These are phyloP conservation scores for Ceriagrion tenellum DNA, from an alignment of 2,888 invertebrate genomes.

Conservation along the genomic window DNA sequence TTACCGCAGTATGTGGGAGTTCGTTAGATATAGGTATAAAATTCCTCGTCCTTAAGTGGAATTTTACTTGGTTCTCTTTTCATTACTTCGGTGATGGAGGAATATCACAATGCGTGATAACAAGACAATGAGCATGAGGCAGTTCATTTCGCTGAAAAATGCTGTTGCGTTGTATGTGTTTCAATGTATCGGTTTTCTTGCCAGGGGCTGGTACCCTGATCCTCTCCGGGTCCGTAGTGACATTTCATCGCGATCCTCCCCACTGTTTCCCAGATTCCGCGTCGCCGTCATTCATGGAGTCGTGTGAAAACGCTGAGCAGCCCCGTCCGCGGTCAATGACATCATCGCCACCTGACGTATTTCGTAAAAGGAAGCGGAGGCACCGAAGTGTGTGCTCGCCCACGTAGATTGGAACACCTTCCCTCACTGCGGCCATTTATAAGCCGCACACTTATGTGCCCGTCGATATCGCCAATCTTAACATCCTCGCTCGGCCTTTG, in stretches of 20 bases:
- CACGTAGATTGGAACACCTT: background rate
- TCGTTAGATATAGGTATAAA: too few relatives aligned
- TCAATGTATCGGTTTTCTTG: background rate
- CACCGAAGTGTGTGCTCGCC: background rate
- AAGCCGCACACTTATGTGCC: background rate
- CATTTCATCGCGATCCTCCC: background rate
- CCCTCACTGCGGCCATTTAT: background rate
- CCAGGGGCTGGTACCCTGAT: background rate
- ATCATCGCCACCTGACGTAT: conserved; percentile 61
- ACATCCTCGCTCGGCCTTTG: background rate
- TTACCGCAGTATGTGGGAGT: too few relatives aligned
- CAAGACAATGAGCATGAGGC: too few relatives aligned
- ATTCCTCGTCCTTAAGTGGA: too few relatives aligned
- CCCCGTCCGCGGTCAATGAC: conserved; percentile 57
- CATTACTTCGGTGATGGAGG: too few relatives aligned
- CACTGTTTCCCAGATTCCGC: background rate
- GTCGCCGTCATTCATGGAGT: background rate
- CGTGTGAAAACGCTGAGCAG: conserved; percentile 47
- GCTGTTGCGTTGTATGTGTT: too few relatives aligned
- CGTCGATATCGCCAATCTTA: background rate
- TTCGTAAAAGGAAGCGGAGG: conserved; percentile 46
- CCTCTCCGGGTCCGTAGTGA: background rate
- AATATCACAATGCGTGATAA: too few relatives aligned
- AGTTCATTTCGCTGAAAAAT: too few relatives aligned
- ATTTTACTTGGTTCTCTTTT: too few relatives aligned